Conservation (phyloP, 2,797 vertebrate genomes). For the Aldrovandia affinis region DNA sequence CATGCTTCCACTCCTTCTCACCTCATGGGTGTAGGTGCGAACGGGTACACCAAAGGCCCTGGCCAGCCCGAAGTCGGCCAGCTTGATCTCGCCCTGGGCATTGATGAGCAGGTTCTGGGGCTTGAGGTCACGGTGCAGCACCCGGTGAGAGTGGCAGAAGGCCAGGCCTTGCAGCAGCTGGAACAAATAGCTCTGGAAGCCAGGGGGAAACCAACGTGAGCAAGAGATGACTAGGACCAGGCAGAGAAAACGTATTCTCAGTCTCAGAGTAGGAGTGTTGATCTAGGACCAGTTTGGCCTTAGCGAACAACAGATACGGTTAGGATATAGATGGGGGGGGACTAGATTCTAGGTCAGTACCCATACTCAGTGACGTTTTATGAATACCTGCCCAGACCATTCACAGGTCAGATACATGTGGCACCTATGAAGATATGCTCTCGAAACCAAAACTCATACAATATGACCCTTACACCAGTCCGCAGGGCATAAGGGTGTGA, state of each 20-base stretch:
- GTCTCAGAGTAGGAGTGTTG: too few species aligned
- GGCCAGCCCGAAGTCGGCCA: constrained; percentile 92
- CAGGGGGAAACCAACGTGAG: not conserved
- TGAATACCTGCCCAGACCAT: too few species aligned
- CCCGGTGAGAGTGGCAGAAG: constrained; percentile 94
- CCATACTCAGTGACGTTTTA: too few species aligned
- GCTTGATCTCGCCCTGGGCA: constrained; percentile 90
- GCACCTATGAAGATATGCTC: too few species aligned
- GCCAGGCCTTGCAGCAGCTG: constrained; percentile 94
- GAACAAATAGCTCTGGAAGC: constrained; percentile 88
- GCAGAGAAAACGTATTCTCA: not conserved
- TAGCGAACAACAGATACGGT: not conserved
- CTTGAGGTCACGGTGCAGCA: constrained; percentile 93
- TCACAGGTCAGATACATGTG: too few species aligned
- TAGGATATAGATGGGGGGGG: too few species aligned
- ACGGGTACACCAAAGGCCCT: constrained; percentile 93
- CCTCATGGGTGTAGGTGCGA: constrained; percentile 94
- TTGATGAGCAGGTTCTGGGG: constrained; percentile 97
- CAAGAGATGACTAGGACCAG: not conserved
- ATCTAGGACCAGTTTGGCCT: not conserved
- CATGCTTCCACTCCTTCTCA: constrained; percentile 47
- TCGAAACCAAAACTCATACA: too few species aligned
- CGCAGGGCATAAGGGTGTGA: too few species aligned
- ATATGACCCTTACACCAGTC: too few species aligned
- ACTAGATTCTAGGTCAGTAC: not conserved